Percentiles rank a stretch among this genome's conserved stretches.
Conservation (phyloP, 1,140 invertebrate species). For the Neodiprion virginianus region DNA sequence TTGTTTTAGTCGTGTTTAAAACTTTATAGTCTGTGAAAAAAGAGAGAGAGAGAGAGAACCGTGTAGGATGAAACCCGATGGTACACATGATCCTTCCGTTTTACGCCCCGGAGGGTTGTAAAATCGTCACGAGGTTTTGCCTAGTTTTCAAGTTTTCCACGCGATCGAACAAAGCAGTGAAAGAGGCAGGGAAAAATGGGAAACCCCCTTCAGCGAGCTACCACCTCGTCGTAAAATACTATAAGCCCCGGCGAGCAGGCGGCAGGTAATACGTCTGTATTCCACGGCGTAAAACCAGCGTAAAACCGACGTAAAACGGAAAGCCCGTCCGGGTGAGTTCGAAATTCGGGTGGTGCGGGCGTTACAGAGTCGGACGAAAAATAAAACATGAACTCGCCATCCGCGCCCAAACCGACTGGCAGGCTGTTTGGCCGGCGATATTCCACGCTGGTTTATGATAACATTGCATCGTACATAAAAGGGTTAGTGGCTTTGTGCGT, state of each 20-base stretch:
- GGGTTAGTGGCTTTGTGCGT: not conserved
- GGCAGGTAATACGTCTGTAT: constrained; percentile 3
- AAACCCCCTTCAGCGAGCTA: not conserved
- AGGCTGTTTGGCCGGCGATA: too few relatives aligned
- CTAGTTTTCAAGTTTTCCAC: constrained; percentile 6
- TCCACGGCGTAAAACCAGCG: not conserved
- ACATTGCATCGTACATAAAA: not conserved
- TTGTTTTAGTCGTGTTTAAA: not conserved
- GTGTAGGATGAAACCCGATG: not conserved
- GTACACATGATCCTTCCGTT: not conserved
- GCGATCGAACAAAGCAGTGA: not conserved
- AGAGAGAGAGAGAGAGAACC: constrained; percentile 12
- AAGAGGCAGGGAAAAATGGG: not conserved
- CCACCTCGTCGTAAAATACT: constrained; percentile 7
- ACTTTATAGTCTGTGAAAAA: not conserved
- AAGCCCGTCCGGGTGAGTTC: not conserved
- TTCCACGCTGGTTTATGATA: not conserved
- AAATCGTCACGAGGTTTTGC: constrained; percentile 1
- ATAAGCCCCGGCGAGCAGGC: not conserved
- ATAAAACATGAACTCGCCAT: too few relatives aligned
- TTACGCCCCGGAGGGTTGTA: not conserved
- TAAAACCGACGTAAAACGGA: not conserved
- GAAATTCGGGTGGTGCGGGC: not conserved
- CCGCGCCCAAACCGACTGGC: too few relatives aligned
- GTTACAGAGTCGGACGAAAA: too few relatives aligned